phyloP scores from a whole-genome alignment of 2,113 vertebrate species.

The Pluvialis apricaria region DNA sequence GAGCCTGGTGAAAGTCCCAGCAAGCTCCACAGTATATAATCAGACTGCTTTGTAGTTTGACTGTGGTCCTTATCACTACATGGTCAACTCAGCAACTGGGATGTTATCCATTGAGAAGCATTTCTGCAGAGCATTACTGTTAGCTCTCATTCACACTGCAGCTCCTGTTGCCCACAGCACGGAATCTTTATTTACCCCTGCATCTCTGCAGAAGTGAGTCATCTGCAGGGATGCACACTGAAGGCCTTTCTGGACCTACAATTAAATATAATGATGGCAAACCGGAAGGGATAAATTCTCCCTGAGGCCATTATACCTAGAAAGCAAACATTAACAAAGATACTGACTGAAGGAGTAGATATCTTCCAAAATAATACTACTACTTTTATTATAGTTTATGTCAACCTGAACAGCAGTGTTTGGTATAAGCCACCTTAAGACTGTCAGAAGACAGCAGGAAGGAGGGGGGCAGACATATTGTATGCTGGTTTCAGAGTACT shows the following conservation, averaged over 20 bases:
- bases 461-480: not conserved
- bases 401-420: not conserved
- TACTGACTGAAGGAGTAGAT: not conserved
- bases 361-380: not conserved
- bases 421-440: not conserved
- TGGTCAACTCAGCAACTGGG: not conserved
- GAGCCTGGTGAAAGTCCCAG: not conserved
- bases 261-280: not conserved
- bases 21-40: not conserved
- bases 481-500: not conserved
- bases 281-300: not conserved
- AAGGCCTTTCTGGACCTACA: not conserved
- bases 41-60: not conserved
- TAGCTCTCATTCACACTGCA: not conserved
- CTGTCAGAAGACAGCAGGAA: not conserved
- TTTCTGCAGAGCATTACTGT: not conserved
- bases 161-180: not conserved
- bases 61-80: not conserved
- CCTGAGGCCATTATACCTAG: not conserved
- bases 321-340: not conserved
- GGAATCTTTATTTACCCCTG: not conserved
- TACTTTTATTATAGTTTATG: not conserved
- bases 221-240: not conserved
- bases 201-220: not conserved
- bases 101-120: not conserved